A percentile compares a stretch with the other conserved stretches of the same genome.
Evolutionary conservation across 2,888 invertebrate species (phyloP).

Genomic region (Ypsolopha sequella): DNA sequence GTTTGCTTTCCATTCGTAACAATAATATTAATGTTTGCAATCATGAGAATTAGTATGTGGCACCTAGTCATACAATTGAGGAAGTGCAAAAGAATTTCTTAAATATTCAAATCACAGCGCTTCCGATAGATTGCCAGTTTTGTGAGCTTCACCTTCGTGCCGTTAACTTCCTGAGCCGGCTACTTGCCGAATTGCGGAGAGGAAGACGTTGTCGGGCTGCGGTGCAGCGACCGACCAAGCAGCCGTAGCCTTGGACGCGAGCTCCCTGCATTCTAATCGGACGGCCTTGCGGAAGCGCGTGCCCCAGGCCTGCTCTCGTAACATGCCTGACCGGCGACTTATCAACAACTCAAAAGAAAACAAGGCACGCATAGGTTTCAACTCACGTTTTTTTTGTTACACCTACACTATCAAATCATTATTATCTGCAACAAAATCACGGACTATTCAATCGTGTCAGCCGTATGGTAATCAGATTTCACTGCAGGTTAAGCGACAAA

Average conservation of each 20-base stretch:
- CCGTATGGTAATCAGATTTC: no score
- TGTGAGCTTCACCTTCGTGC: slow-evolving; percentile 52
- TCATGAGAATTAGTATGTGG: background rate
- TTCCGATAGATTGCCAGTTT: slow-evolving; percentile 52
- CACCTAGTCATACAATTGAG: slow-evolving; percentile 18
- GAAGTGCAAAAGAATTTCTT: slow-evolving; percentile 34
- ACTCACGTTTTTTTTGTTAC: background rate
- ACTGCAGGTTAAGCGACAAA: no score
- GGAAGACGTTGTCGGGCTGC: slow-evolving; percentile 42
- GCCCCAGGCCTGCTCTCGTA: slow-evolving; percentile 51
- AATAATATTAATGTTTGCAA: no score
- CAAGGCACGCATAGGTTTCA: slow-evolving; percentile 18
- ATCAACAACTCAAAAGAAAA: slow-evolving; percentile 31
- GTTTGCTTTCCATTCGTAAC: background rate
- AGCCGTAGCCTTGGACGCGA: slow-evolving; percentile 62
- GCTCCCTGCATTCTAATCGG: slow-evolving; percentile 67
- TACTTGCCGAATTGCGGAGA: slow-evolving; percentile 33
- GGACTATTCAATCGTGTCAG: background rate
- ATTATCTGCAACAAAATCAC: background rate
- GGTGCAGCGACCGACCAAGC: slow-evolving; percentile 64
- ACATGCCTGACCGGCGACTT: slow-evolving; percentile 30
- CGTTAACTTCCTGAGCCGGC: slow-evolving; percentile 46
- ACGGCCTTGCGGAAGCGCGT: slow-evolving; percentile 68
- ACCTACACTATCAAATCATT: background rate
- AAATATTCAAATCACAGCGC: slow-evolving; percentile 60